phyloP scores from a whole-genome alignment of 2,113 vertebrate species.

The Phodopus roborovskii region DNA sequence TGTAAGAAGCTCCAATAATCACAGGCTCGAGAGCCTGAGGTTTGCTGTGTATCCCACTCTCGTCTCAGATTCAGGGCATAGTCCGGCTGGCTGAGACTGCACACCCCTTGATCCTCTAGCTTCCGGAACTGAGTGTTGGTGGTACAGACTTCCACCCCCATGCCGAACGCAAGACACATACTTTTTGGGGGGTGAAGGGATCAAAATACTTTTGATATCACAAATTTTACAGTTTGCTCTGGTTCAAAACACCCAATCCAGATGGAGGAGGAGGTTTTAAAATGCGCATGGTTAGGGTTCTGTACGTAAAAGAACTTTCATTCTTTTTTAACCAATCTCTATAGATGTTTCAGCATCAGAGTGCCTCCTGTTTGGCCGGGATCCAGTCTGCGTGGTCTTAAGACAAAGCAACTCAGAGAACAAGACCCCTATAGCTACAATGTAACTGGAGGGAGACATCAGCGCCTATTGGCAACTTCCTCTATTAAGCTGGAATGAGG shows the following conservation, averaged over 20 bases:
- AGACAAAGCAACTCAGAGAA: not conserved
- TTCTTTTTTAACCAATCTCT: not conserved
- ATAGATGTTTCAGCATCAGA: not conserved
- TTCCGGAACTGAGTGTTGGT: not conserved
- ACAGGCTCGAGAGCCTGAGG: not conserved
- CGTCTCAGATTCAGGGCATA: not conserved
- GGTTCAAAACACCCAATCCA: not conserved
- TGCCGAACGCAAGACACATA: not conserved
- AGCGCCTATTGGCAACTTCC: not conserved
- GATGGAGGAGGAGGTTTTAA: not conserved
- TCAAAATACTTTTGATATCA: not conserved
- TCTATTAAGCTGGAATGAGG: too few relatives aligned
- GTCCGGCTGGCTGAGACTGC: not conserved
- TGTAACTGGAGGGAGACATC: not conserved
- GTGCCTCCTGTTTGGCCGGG: not conserved
- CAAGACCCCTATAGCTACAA: too few relatives aligned
- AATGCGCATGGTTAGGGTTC: too few relatives aligned
- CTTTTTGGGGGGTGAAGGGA: too few relatives aligned
- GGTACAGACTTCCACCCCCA: not conserved
- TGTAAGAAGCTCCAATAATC: not conserved
- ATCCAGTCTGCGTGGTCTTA: not conserved
- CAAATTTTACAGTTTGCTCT: not conserved
- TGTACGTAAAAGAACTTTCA: not conserved
- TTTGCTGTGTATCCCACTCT: not conserved
- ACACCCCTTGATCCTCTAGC: not conserved